Base-by-base conservation (phyloP, 2,797 vertebrate genomes). In the Sebastes kiyomatsui region DNA sequence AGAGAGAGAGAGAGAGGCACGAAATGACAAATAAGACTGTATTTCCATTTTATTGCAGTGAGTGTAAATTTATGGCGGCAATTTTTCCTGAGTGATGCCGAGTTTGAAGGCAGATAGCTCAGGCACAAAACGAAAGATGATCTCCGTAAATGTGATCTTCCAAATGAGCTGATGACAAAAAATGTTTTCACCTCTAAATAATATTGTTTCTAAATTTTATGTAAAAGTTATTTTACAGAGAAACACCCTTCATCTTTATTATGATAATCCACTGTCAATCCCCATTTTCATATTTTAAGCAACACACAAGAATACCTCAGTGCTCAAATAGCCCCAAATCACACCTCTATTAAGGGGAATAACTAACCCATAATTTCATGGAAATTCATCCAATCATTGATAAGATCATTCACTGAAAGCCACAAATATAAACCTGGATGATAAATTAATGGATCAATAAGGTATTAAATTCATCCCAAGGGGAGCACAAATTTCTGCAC, bases 11-110 rank as follows among this genome's bases (percentile, higher is more conserved):
- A 22, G 11, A 61, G 14, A 22, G 14, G 11, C 28, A 23, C 6
- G 10, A 42, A 59, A 71, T 81, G 77, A 88, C 38, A 83, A 86
- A 87, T 90, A 84, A 10, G 60, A 68, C 69, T 85, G 46, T 11
- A 81, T 90, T 86, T 84, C 54, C 68, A 71, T 85, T 81, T 92
- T 86, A 87, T 75, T 86, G 86, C 84, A 61, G 73, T 69, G 76
- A 87, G 38, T 49, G 5, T 42, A 77, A 87, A 93, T 88, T 81
- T 68, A 90, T 84, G 66, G 46, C 14, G n/a, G 75, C 72, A 80
- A 62, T 82, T 68, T 82, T 61, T 83, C 59, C 77, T 83, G 79
- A 78, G 22, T 76, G 65, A 82, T 88, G 58, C 52, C 9, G 77
- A n/a, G 30, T 86, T 81, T 88, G 77, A 81, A 74, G 65, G 55